Conservation (phyloP, 2,888 invertebrate species). For the Gryllus longicercus region DNA sequence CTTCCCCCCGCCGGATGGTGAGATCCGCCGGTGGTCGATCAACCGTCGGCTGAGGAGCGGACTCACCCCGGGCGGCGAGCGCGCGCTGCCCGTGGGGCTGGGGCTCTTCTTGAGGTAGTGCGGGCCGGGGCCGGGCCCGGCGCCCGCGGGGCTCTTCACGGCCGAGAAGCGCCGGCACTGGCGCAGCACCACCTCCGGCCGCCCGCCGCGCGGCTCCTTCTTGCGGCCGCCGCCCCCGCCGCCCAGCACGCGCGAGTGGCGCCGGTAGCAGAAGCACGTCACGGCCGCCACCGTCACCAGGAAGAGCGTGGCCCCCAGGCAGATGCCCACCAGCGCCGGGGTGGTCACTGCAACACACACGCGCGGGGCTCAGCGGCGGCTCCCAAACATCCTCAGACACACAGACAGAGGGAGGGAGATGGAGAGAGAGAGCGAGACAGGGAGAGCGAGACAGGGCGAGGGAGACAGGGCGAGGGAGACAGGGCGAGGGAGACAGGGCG, state of each 20-base stretch:
- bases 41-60: too few relatives aligned
- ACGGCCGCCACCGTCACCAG: slow-evolving; percentile 58
- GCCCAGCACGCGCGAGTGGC: slow-evolving; percentile 39
- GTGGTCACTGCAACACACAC: slow-evolving; percentile 49
- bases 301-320: slow-evolving; percentile 59
- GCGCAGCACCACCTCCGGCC: slow-evolving; percentile 59
- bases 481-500: too few relatives aligned
- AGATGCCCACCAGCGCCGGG: slow-evolving; percentile 59
- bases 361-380: too few relatives aligned
- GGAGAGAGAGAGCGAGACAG: too few relatives aligned
- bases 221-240: slow-evolving; percentile 24
- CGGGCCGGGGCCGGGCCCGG: slow-evolving; percentile 56
- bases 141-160: slow-evolving; percentile 80
- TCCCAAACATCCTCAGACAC: too few relatives aligned
- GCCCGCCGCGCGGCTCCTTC: slow-evolving; percentile 26
- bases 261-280: slow-evolving; percentile 63
- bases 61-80: slow-evolving; percentile 55
- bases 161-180: slow-evolving; percentile 73
- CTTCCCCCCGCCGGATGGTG: too few relatives aligned
- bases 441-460: too few relatives aligned
- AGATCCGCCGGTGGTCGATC: too few relatives aligned
- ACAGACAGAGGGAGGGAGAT: too few relatives aligned
- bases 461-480: too few relatives aligned
- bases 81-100: slow-evolving; percentile 63
- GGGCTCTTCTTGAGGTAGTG: slow-evolving; percentile 92